A percentile compares a stretch with the other conserved stretches of the same genome.
phyloP scores from a whole-genome alignment of 2,888 invertebrate genomes.

The Nycteola revayana region DNA sequence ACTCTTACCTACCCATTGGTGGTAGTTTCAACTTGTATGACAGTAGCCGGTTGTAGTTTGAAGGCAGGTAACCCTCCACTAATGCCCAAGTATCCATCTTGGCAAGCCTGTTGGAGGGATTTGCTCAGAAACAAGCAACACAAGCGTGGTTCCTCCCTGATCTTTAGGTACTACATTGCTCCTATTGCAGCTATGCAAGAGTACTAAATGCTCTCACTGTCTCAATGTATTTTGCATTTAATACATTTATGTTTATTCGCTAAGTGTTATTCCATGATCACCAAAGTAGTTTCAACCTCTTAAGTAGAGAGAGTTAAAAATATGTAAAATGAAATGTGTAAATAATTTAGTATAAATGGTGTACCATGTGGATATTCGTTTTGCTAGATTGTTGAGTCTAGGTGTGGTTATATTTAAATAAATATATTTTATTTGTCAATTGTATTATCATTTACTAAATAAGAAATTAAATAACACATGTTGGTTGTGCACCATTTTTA shows the following conservation, averaged over 20 bases:
- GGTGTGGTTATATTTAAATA: constrained; percentile 70
- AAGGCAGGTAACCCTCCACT: constrained; percentile 91
- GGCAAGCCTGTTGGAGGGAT: constrained; percentile 93
- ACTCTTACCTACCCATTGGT: constrained; percentile 95
- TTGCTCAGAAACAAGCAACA: constrained; percentile 88
- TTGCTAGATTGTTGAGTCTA: constrained; percentile 72
- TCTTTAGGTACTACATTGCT: constrained; percentile 87
- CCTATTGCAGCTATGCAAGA: constrained; percentile 61
- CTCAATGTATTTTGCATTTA: constrained; percentile 63
- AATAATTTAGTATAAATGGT: constrained; percentile 76
- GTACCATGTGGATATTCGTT: constrained; percentile 69
- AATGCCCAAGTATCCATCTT: constrained; percentile 91
- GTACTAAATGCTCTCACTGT: constrained; percentile 49
- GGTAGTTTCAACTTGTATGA: constrained; percentile 95
- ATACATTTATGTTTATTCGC: constrained; percentile 69
- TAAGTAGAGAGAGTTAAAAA: constrained; percentile 43
- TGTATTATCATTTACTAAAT: constrained; percentile 33
- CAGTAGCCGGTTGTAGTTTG: constrained; percentile 89
- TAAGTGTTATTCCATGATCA: constrained; percentile 78
- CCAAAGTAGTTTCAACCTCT: constrained; percentile 69
- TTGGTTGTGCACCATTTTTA: constrained; percentile 12
- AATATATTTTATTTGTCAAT: constrained; percentile 69
- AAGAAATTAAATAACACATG: constrained; percentile 9
- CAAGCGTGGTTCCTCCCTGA: constrained; percentile 92
- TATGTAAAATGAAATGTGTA: constrained; percentile 69